Evolutionary conservation across 2,113 vertebrate species (phyloP).

Genomic region (Sorex fumeus): DNA sequence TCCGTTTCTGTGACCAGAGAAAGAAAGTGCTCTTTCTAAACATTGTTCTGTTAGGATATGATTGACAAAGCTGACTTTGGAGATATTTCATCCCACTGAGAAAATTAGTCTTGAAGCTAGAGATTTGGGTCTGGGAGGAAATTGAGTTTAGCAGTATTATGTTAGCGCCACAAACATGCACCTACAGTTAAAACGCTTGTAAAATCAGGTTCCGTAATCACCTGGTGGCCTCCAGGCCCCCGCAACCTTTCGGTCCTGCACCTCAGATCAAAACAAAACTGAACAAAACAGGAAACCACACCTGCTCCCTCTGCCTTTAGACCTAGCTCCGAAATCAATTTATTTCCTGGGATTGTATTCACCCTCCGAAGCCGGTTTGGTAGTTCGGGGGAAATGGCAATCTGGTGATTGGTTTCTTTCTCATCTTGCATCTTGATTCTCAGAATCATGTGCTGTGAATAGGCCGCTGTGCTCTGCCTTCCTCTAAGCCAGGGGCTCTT

Average conservation of each 20-base stretch:
- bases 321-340: neutral
- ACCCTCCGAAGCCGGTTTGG: neutral
- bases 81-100: neutral
- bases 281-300: slow-evolving; percentile 7
- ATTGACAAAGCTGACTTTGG: neutral
- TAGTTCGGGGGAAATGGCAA: neutral
- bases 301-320: neutral
- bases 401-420: neutral
- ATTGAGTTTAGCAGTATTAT: neutral
- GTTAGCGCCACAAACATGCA: neutral
- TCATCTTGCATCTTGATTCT: neutral
- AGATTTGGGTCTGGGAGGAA: neutral
- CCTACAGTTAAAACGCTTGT: neutral
- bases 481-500: neutral
- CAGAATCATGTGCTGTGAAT: neutral
- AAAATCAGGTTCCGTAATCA: neutral
- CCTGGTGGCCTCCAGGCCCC: neutral
- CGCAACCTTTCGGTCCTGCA: neutral
- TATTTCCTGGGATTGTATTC: slow-evolving; percentile 12
- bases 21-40: neutral
- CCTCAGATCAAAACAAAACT: slow-evolving; percentile 16
- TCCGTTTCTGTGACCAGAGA: neutral
- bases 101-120: slow-evolving; percentile 5
- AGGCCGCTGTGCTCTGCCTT: neutral
- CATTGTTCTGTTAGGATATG: neutral